Evolutionary conservation across 2,888 invertebrate species (phyloP), one percentile per base, ranked within the genome.

Genomic region (Tachystola acroxantha): DNA sequence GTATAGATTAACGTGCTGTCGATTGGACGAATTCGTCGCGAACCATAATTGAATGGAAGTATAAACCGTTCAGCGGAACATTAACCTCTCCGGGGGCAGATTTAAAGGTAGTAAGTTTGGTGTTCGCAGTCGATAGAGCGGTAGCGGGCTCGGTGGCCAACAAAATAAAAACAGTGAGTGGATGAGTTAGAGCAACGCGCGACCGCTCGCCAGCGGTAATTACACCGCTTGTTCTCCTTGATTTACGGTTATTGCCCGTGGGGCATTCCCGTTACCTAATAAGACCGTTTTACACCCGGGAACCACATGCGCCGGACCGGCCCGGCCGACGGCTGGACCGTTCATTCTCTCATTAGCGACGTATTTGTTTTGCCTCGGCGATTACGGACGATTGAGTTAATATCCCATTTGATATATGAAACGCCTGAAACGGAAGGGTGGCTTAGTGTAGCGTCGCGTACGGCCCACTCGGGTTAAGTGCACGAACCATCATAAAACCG

Each of bases 211-310:
- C 80, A 73, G 62, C 77, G 81, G 88, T 88, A 88, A 88, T 88
- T 88, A 88, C 87, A 81, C 81, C 84, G 88, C 87, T 88, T 87
- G 88, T 85, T 87, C 84, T 80, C 76, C 78, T 79, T 88, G 85
- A 84, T 84, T 88, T 87, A 88, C 84, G 84, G 86, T 88, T 88
- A 88, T 88, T 88, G 87, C 86, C 80, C 80, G 79, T 76, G 79
- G 81, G 85, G 81, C 71, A 82, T 82, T 78, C 82, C 80, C 75
- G 84, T 78, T 84, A 85, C 85, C 81, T 85, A 86, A 86, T 85
- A 86, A 86, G 85, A 82, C 74, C 82, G 77, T 82, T 85, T 84
- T 81, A 79, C 84, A 80, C 77, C 69, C 76, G 75, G 68, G 75
- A 65, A 79, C 78, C 79, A 81, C 78, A 84, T 80, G 81, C 75